Evolutionary conservation across 2,113 vertebrate genomes (phyloP).

Genomic region (Megaceryle maxima): DNA sequence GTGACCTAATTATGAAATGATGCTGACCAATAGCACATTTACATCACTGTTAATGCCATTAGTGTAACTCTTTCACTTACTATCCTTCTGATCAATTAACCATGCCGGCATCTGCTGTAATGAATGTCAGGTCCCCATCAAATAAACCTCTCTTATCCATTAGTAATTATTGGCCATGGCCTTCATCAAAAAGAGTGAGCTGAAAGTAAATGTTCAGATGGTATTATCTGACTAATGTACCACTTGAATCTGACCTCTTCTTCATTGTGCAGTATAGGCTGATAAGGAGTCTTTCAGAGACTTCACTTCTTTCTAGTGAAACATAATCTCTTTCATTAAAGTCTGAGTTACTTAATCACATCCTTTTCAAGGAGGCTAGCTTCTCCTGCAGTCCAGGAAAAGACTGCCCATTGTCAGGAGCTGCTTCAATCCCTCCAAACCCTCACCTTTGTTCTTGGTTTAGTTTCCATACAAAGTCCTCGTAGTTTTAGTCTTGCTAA

Average conservation of each 20-base stretch:
- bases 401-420: neutral
- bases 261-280: neutral
- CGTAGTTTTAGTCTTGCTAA: neutral
- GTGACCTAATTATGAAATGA: conserved; percentile 21
- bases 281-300: conserved; percentile 1
- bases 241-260: conserved; percentile 18
- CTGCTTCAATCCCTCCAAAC: neutral
- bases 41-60: neutral
- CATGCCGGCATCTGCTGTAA: neutral
- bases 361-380: neutral
- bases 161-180: neutral
- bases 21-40: conserved; percentile 6
- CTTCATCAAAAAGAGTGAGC: neutral
- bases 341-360: neutral
- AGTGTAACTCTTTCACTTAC: neutral
- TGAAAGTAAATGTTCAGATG: neutral
- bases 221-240: conserved; percentile 4
- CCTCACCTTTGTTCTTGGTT: neutral
- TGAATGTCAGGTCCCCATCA: neutral
- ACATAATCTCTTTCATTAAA: neutral
- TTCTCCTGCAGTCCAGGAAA: neutral
- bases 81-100: conserved; percentile 13
- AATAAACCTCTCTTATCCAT: conserved; percentile 8
- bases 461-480: neutral
- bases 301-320: neutral